phyloP scores from a whole-genome alignment of 30 jellyfish, hydroid and myxozoan genomes.

The Chrysaora quinquecirrha region DNA sequence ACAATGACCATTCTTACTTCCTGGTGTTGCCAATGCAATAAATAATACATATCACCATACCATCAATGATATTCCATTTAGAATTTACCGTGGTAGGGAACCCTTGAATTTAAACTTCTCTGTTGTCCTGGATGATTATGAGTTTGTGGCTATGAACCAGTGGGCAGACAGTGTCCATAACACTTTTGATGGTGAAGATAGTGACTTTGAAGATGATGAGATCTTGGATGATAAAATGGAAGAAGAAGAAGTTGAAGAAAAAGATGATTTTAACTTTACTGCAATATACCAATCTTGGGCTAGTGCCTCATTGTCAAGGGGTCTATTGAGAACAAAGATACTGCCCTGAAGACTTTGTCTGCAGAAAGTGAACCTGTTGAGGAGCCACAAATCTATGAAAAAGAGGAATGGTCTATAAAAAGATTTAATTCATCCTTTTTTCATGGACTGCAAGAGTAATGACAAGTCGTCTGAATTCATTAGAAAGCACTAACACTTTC shows the following conservation, averaged over 20 bases:
- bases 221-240: not conserved
- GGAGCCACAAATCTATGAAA: too few relatives aligned
- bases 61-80: not conserved
- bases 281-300: not conserved
- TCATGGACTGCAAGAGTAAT: not conserved
- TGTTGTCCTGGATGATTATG: too few relatives aligned
- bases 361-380: too few relatives aligned
- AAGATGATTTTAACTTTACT: not conserved
- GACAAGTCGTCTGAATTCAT: not conserved
- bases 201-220: not conserved
- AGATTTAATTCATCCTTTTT: not conserved
- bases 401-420: not conserved
- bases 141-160: too few relatives aligned
- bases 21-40: not conserved
- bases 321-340: too few relatives aligned
- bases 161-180: too few relatives aligned
- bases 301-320: not conserved
- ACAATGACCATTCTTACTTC: not conserved
- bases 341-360: too few relatives aligned
- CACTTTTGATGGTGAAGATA: too few relatives aligned
- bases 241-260: not conserved
- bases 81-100: not conserved
- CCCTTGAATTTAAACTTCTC: not conserved
- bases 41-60: not conserved
- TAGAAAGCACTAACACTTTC: not conserved